Evolutionary conservation across 1,140 invertebrate genomes (phyloP).

Genomic region (Drosophila persimilis): DNA sequence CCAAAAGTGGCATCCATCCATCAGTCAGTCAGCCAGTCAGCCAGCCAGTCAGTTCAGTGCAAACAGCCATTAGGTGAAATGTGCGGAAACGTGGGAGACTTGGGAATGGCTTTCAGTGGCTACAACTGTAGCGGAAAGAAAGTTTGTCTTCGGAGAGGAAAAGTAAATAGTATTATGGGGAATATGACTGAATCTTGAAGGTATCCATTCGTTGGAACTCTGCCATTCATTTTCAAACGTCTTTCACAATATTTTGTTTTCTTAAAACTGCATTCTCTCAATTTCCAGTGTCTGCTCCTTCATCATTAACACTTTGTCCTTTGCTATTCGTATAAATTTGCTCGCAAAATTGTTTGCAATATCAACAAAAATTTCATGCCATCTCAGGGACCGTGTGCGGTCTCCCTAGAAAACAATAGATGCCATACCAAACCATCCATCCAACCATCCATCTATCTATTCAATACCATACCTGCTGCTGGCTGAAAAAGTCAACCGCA

Average conservation of each 20-base stretch:
- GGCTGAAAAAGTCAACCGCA: constrained; percentile 20
- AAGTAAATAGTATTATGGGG: too few species aligned
- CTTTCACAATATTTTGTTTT: constrained; percentile 16
- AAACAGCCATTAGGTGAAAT: constrained; percentile 43
- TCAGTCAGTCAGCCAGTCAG: constrained; percentile 3
- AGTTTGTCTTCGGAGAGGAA: neutral
- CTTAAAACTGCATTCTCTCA: constrained; percentile 15
- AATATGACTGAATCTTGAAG: neutral
- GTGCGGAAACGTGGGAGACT: constrained; percentile 26
- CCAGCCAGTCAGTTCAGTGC: constrained; percentile 31
- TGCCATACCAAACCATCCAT: constrained; percentile 22
- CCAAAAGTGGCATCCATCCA: constrained; percentile 5
- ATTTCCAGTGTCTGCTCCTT: constrained; percentile 2
- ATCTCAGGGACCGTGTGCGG: constrained; percentile 58
- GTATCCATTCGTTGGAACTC: neutral
- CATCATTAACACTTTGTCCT: constrained; percentile 2
- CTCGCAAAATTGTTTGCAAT: constrained; percentile 64
- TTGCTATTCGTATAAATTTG: constrained; percentile 24
- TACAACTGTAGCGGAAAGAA: neutral
- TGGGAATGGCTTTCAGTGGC: neutral
- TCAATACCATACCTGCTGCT: constrained; percentile 29
- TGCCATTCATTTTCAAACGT: neutral
- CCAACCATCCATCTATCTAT: constrained; percentile 32
- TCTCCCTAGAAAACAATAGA: constrained; percentile 34
- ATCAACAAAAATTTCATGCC: constrained; percentile 76